Conservation (phyloP, 2,113 vertebrate genomes). For the Cynoglossus semilaevis region DNA sequence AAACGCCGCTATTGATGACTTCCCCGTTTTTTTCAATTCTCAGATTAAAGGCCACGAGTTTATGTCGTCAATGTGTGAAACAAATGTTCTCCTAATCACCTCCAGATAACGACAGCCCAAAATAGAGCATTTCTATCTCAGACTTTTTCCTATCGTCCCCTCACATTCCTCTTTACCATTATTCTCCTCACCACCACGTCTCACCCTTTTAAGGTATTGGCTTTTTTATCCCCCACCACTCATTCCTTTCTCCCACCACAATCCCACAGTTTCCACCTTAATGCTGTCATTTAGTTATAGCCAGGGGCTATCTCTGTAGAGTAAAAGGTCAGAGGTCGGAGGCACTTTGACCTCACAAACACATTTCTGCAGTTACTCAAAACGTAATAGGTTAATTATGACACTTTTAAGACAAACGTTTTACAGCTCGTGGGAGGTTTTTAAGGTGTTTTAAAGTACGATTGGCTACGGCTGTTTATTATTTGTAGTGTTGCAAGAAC, state of each 20-base stretch:
- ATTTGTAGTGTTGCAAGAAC: too few species aligned
- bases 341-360: not conserved
- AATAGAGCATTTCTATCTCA: conserved; percentile 14
- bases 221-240: too few species aligned
- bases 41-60: not conserved
- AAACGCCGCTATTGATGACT: too few species aligned
- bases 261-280: too few species aligned
- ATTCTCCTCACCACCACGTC: not conserved
- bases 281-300: too few species aligned
- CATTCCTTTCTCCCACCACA: not conserved
- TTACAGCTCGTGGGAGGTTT: too few species aligned
- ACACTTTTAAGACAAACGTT: not conserved
- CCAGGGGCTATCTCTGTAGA: not conserved
- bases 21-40: not conserved
- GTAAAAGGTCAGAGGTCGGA: not conserved
- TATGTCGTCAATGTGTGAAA: not conserved
- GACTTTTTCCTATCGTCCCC: not conserved
- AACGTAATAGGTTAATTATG: not conserved
- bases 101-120: conserved; percentile 1
- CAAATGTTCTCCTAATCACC: not conserved
- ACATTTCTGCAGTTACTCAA: not conserved
- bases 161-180: not conserved
- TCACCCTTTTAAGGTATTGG: not conserved
- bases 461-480: too few species aligned
- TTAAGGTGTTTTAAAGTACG: too few species aligned